Conservation (phyloP, 2,888 invertebrate species). For the Dexiosoma caninum region DNA sequence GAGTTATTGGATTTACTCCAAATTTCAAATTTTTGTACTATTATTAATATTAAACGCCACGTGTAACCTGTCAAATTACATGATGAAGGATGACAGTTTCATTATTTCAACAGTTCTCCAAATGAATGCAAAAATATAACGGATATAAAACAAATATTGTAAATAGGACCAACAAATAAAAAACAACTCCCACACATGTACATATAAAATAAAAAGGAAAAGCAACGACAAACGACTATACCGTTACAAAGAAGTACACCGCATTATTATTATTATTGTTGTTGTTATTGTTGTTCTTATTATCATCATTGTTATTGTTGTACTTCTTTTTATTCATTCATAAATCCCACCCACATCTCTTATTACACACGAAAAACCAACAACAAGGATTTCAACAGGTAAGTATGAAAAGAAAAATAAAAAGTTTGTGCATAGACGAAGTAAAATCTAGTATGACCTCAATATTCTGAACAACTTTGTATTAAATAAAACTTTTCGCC, state of each 20-base stretch:
- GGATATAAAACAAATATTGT: slow-evolving; percentile 20
- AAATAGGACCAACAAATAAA: slow-evolving; percentile 22
- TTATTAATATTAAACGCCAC: background rate
- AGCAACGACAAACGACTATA: slow-evolving; percentile 1
- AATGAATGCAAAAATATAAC: slow-evolving; percentile 42
- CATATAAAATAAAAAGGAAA: background rate
- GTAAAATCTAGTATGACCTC: slow-evolving; percentile 48
- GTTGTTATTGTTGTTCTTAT: background rate
- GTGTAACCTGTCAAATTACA: slow-evolving; percentile 22
- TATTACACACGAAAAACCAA: slow-evolving; percentile 16
- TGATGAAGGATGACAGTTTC: slow-evolving; percentile 22
- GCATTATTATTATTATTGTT: background rate
- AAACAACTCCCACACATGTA: background rate
- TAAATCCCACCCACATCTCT: slow-evolving; percentile 25
- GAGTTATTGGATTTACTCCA: no score
- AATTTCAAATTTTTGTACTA: no score
- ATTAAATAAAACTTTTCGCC: slow-evolving; percentile 16
- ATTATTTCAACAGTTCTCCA: background rate
- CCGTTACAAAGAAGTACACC: background rate
- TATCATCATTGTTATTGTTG: slow-evolving; percentile 40
- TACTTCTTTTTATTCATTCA: slow-evolving; percentile 39
- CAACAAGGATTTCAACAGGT: slow-evolving; percentile 58
- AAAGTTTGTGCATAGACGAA: background rate
- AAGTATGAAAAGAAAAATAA: slow-evolving; percentile 35
- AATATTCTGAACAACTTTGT: slow-evolving; percentile 27